Evolutionary conservation across 2,113 vertebrate genomes (phyloP), one percentile per base, ranked within the genome.

Genomic region (Abramis brama): DNA sequence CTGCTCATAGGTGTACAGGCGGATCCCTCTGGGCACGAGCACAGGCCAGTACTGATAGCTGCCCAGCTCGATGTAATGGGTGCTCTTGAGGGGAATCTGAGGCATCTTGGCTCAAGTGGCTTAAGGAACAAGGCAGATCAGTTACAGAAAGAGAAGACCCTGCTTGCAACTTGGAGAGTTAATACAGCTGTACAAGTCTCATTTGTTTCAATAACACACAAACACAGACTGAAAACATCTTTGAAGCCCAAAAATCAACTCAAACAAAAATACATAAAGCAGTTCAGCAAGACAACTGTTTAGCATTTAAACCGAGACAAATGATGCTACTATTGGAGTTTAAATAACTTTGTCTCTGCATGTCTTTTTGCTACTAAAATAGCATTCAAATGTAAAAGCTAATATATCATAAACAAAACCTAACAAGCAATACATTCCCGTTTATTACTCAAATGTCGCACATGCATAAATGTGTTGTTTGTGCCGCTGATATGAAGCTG

Each of bases 1-100:
- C 93, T 99, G 98, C 89, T 99, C 97, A 66, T 96, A 99, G 21
- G 97, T 98, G 94, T 98, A 99, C 10, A 99, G 93, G 6, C 97
- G 94, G 86, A 99, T 99, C 70, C 96, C 96, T 85, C 97, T 95
- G 25, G 98, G 97, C 57, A 98, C 91, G 77, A 99, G 93, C 71
- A 99, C 96, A 0, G 98, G 97, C 98, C 98, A 99, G 91, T 97
- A 97, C 88, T 98, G 97, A 90, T 97, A 97, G 89, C 96, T 95
- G 79, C 97, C 97, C 93, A 99, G 95, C 91, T 99, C 97, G 27
- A 98, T 98, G 93, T 97, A 98, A 88, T 98, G 96, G 39, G 96
- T 94, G 82, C 95, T 97, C 89, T 96, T 96, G 87, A 97, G 93
- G 90, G 97, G 91, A 93, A 97, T 98, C 91, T 96, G 97, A 89